A percentile compares a stretch with the other conserved stretches of the same genome.
phyloP scores from a whole-genome alignment of 2,113 vertebrate species.

The Phalacrocorax brasilianus region DNA sequence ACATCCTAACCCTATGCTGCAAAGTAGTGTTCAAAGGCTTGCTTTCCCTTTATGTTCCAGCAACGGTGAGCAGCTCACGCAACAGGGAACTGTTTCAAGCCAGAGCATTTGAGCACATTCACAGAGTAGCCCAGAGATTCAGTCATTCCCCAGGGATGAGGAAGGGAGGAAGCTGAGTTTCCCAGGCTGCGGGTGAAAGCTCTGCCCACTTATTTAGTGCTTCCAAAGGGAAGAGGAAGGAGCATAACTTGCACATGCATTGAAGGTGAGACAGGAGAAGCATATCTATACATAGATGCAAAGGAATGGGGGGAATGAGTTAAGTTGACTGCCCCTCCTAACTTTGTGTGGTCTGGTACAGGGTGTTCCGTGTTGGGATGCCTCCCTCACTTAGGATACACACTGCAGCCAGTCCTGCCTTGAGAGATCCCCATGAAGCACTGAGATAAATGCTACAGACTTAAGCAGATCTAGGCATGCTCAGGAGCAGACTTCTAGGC shows the following conservation, averaged over 20 bases:
- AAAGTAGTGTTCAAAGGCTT: background rate
- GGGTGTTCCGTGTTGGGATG: background rate
- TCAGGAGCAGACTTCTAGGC: background rate
- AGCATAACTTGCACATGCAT: background rate
- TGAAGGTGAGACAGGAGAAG: background rate
- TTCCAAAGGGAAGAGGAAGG: background rate
- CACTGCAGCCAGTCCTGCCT: background rate
- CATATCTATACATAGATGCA: background rate
- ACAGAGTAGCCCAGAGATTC: background rate
- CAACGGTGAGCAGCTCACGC: background rate
- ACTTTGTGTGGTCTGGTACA: background rate
- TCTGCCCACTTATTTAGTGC: background rate
- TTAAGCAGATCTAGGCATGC: background rate
- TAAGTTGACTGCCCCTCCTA: background rate
- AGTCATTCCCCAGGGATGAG: background rate
- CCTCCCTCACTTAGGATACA: background rate
- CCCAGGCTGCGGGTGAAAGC: background rate
- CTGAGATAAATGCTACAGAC: background rate
- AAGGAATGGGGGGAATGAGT: background rate
- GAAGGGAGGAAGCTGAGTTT: background rate
- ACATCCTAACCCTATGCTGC: background rate
- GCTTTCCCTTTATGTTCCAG: background rate
- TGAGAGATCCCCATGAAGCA: slow-evolving; percentile 21
- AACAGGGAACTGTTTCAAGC: background rate
- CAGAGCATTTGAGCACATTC: background rate